phyloP scores from a whole-genome alignment of 2,888 invertebrate species.

The Drosophila setosimentum region DNA sequence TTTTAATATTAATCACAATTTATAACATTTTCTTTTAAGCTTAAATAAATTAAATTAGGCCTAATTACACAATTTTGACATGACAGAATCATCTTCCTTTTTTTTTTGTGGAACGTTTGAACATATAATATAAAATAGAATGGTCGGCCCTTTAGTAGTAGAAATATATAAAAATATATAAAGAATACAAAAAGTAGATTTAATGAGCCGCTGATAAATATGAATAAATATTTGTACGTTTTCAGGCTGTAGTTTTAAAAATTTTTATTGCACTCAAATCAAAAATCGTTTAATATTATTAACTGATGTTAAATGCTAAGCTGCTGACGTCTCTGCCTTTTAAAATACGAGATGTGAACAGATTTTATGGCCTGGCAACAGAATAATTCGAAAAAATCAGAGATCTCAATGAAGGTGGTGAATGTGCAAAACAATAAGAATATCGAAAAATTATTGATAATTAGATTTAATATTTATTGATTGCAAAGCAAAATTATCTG shows the following conservation, averaged over 20 bases:
- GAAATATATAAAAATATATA: conserved; percentile 13
- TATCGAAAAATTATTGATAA: not conserved
- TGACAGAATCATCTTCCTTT: not conserved
- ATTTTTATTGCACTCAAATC: conserved; percentile 1
- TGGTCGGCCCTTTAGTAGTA: conserved; percentile 20
- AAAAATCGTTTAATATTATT: conserved; percentile 24
- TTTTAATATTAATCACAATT: not conserved
- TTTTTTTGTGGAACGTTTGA: not conserved
- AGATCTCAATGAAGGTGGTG: not conserved
- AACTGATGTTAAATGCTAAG: conserved; percentile 33
- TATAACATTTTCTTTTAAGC: not conserved
- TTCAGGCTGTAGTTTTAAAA: not conserved
- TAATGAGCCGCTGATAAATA: conserved; percentile 15
- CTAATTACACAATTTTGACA: not conserved
- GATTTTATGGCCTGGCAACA: conserved; percentile 7
- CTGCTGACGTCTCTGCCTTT: conserved; percentile 20
- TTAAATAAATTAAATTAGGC: not conserved
- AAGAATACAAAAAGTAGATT: conserved; percentile 20
- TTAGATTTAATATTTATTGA: not conserved
- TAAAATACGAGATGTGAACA: not conserved
- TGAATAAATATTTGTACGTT: conserved; percentile 21
- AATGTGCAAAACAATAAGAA: not conserved
- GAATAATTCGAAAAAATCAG: conserved; percentile 13
- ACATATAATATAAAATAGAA: conserved; percentile 27
- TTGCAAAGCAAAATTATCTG: not conserved